These are phyloP conservation scores for Nomada ruficornis DNA, from an alignment of 2,888 invertebrate genomes.

Conservation along the genomic window DNA sequence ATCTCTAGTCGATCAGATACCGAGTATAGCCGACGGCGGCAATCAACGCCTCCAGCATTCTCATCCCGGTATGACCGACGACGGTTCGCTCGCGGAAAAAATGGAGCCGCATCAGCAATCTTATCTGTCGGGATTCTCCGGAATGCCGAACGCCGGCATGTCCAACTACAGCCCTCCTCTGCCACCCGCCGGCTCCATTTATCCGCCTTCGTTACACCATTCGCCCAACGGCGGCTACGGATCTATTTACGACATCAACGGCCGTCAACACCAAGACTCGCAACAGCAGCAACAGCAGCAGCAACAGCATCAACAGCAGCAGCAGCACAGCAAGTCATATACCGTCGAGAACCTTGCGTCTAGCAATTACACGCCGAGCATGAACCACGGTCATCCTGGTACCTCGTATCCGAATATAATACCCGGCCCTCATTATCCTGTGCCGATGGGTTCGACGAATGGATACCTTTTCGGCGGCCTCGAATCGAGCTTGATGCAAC, in stretches of 20 bases:
- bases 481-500: conserved; percentile 82
- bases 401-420: conserved; percentile 83
- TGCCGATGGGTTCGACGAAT: conserved; percentile 82
- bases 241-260: conserved; percentile 78
- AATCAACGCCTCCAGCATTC: conserved; percentile 79
- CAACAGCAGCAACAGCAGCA: conserved; percentile 67
- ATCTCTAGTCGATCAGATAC: conserved; percentile 96
- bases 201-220: conserved; percentile 77
- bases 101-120: conserved; percentile 78
- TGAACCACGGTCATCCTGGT: conserved; percentile 74
- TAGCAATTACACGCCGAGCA: conserved; percentile 83
- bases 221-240: conserved; percentile 79
- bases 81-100: conserved; percentile 77
- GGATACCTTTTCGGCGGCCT: conserved; percentile 82
- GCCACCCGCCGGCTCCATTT: conserved; percentile 76
- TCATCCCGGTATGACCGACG: conserved; percentile 78
- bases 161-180: conserved; percentile 81
- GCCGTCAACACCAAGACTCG: conserved; percentile 71
- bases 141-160: conserved; percentile 73
- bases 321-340: conserved; percentile 82
- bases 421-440: conserved; percentile 83
- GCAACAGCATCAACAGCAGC: conserved; percentile 76
- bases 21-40: conserved; percentile 91
- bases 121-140: conserved; percentile 72
- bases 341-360: conserved; percentile 84